Base-by-base conservation (phyloP, 2,888 invertebrate species). In the Cryptocephalus moraei region DNA sequence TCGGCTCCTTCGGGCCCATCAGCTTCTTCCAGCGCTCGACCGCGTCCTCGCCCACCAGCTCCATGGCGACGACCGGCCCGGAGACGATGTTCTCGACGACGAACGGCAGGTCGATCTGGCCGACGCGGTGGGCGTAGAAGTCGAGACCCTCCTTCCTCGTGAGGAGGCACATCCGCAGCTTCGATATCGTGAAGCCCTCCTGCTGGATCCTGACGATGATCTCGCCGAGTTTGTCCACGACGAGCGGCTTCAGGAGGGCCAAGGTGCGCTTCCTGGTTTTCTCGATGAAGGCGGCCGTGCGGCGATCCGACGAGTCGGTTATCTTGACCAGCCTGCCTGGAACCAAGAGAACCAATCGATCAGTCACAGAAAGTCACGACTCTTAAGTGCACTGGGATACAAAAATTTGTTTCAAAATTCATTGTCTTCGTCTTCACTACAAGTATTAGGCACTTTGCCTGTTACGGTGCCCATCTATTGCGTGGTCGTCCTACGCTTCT, bases 171-270 rank as follows among this genome's bases (percentile, higher is more conserved):
- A 89, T 89, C 61, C 84, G 80, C 59, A 90, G 76, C 61, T 56
- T 59, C 33, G 67, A 41, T 70, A 73, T 61, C 41, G 59, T 56
- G 52, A 84, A 75, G 33, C 77, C 77, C n/a, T 52, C 46, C 4
- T 80, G 74, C 59, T 79, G 71, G 10, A 93, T 77, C 22, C 77
- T 68, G 44, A 78, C 80, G 1, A 94, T 61, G 46, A 94, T 83
- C 60, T 82, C 80, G 0, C 92, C 91, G 54, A 84, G 74, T 63
- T 80, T 78, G 13, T 77, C 73, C 14, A 84, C 72, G 8, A 81
- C 78, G 49, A 82, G 74, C 8, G 90, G 87, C 67, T 90, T 91
- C 8, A 94, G 73, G 55, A 94, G 69, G 4, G 80, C 82, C 69
- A 89, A 84, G 1, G 89, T 86, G 59, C 80, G 78, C 69, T 85